Conservation (phyloP, 1,140 invertebrate genomes). For the Lycorma delicatula region DNA sequence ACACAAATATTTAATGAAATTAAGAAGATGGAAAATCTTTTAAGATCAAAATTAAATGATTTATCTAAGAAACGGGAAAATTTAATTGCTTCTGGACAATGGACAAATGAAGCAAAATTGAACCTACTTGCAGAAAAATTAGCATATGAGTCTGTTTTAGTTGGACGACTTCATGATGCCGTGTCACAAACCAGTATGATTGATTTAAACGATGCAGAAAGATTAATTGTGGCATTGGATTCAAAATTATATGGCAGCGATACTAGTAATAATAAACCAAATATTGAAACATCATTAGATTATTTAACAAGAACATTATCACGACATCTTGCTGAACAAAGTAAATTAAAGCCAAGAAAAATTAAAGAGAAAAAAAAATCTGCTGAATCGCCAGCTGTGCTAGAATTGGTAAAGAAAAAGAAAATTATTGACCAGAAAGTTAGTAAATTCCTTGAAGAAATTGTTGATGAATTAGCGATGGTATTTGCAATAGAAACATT, state of each 20-base stretch:
- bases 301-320: constrained; percentile 23
- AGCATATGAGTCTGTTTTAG: constrained; percentile 62
- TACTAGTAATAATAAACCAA: no score
- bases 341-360: constrained; percentile 16
- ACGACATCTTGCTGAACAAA: constrained; percentile 22
- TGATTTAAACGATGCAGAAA: constrained; percentile 33
- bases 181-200: constrained; percentile 34
- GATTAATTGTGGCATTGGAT: constrained; percentile 28
- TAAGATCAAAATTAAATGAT: constrained; percentile 54
- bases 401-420: constrained; percentile 22
- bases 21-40: constrained; percentile 36
- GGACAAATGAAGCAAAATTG: constrained; percentile 53
- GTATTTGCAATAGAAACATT: constrained; percentile 54
- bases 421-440: constrained; percentile 22
- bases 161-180: constrained; percentile 50
- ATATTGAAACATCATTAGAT: constrained; percentile 25
- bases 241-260: constrained; percentile 21
- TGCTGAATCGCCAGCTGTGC: constrained; percentile 12
- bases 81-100: constrained; percentile 49
- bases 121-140: constrained; percentile 64
- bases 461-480: constrained; percentile 47
- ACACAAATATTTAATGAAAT: constrained; percentile 19
- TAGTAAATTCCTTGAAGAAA: constrained; percentile 20
- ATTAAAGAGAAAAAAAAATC: constrained; percentile 18
- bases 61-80: constrained; percentile 51